These are phyloP conservation scores for Cecidostiba fungosa DNA, from an alignment of 2,888 invertebrate species.

Conservation along the genomic window DNA sequence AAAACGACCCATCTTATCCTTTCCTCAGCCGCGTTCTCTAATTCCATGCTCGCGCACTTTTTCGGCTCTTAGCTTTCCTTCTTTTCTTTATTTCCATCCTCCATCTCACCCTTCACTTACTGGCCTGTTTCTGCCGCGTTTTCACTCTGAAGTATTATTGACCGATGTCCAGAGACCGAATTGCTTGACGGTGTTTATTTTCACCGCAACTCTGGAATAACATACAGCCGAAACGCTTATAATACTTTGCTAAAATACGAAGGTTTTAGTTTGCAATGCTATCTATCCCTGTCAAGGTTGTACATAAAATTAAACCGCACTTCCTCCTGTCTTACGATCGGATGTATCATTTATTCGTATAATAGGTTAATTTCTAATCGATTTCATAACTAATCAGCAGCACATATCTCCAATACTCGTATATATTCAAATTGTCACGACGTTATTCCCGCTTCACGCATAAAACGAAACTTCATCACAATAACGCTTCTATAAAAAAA, in stretches of 20 bases:
- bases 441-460: neutral
- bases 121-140: conserved; percentile 29
- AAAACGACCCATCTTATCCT: conserved; percentile 46
- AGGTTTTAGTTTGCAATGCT: neutral
- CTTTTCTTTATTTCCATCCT: conserved; percentile 34
- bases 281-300: too few relatives aligned
- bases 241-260: conserved; percentile 31
- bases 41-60: conserved; percentile 18
- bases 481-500: too few relatives aligned
- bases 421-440: neutral
- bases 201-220: conserved; percentile 25
- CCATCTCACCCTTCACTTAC: conserved; percentile 31
- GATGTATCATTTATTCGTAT: conserved; percentile 10
- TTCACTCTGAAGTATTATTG: conserved; percentile 42
- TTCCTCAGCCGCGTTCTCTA: conserved; percentile 19
- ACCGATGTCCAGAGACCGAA: conserved; percentile 6
- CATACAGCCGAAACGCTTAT: conserved; percentile 21
- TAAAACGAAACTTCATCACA: neutral
- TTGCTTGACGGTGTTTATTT: conserved; percentile 49
- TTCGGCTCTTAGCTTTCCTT: conserved; percentile 11
- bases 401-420: neutral
- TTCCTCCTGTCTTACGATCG: conserved; percentile 5
- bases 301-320: conserved; percentile 20
- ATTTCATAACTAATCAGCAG: conserved; percentile 16
- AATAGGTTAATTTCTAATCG: conserved; percentile 16